Percentiles rank a stretch among this genome's conserved stretches.
These are phyloP conservation scores for Acanthosepion lycidas DNA, from an alignment of 2,888 invertebrate genomes.

Conservation along the genomic window DNA sequence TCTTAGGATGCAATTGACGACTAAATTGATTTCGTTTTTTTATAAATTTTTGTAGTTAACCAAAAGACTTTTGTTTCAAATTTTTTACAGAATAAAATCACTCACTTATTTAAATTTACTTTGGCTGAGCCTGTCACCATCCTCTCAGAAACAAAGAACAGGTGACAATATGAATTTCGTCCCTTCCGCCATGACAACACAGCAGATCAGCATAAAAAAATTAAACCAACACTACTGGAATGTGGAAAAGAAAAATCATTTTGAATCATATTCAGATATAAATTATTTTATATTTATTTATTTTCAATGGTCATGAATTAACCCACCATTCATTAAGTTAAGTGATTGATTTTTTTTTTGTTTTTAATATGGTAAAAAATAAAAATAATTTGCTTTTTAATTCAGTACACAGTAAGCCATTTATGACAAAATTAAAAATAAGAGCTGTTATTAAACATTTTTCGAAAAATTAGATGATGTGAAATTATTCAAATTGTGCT, in stretches of 20 bases:
- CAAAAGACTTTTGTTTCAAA: not conserved
- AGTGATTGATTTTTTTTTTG: no score
- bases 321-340: not conserved
- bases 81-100: not conserved
- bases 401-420: no score
- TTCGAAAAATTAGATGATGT: not conserved
- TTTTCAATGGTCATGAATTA: not conserved
- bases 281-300: not conserved
- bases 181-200: not conserved
- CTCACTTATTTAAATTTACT: not conserved
- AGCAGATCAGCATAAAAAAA: not conserved
- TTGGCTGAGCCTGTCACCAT: not conserved
- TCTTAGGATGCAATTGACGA: no score
- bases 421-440: no score
- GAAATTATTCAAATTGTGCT: not conserved
- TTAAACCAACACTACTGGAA: not conserved
- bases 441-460: no score
- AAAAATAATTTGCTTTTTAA: no score
- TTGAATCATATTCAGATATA: not conserved
- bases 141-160: not conserved
- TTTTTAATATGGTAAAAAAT: no score
- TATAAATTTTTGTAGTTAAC: not conserved
- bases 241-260: not conserved
- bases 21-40: not conserved
- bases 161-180: not conserved